Conservation (phyloP, 2,113 vertebrate genomes). For the Ahaetulla prasina region DNA sequence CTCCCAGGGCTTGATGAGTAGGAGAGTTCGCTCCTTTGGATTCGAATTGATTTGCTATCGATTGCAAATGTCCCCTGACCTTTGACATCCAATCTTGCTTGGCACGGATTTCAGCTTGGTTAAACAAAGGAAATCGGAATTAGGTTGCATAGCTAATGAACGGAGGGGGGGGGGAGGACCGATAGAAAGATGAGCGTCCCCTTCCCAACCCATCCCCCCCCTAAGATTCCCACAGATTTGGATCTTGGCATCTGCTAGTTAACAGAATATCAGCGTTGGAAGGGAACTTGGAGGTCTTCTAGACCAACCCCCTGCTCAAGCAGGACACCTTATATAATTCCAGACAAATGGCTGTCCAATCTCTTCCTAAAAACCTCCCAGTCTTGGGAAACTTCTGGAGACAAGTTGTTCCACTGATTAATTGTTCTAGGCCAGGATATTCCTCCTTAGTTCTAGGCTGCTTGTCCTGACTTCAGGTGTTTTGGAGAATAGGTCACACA, state of each 20-base stretch:
- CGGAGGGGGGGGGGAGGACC: no score
- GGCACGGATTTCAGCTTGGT: not conserved
- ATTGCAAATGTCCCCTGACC: slow-evolving; percentile 2
- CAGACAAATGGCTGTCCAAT: not conserved
- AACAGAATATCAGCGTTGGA: not conserved
- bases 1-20: not conserved
- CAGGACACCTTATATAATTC: not conserved
- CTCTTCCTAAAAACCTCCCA: not conserved
- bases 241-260: not conserved
- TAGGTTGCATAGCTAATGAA: not conserved
- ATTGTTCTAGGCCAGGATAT: not conserved
- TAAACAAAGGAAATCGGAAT: slow-evolving; percentile 7
- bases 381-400: not conserved
- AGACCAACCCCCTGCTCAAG: not conserved
- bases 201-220: not conserved
- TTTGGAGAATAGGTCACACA: no score
- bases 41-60: slow-evolving; percentile 16
- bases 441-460: not conserved
- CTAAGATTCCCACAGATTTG: not conserved
- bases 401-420: not conserved
- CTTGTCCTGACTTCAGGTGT: not conserved
- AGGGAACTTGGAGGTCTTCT: not conserved
- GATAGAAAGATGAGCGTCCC: no score
- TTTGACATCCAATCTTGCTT: slow-evolving; percentile 6
- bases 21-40: not conserved